phyloP scores from a whole-genome alignment of 2,888 invertebrate species.

The Agriotes lineatus region DNA sequence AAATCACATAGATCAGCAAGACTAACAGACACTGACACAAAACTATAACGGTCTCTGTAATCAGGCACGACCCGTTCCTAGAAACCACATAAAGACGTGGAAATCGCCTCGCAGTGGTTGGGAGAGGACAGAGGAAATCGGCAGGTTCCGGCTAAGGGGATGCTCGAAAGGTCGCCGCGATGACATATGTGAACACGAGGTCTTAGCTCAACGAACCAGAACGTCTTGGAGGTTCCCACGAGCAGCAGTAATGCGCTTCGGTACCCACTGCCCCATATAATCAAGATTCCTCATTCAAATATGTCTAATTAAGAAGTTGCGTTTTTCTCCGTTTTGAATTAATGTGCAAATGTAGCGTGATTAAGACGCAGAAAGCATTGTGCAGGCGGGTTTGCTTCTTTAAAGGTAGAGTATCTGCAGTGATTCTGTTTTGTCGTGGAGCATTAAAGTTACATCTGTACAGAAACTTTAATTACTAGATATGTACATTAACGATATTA shows the following conservation, averaged over 20 bases:
- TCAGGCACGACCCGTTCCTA: slow-evolving; percentile 26
- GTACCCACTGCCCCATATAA: slow-evolving; percentile 61
- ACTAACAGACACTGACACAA: slow-evolving; percentile 30
- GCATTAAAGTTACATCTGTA: too few species aligned
- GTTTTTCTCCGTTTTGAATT: slow-evolving; percentile 1
- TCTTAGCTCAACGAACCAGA: slow-evolving; percentile 60
- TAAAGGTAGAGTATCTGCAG: too few species aligned
- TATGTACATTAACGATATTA: too few species aligned
- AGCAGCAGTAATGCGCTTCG: slow-evolving; percentile 47
- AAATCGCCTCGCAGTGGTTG: slow-evolving; percentile 17
- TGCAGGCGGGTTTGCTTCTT: too few species aligned
- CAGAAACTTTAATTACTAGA: too few species aligned
- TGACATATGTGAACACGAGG: slow-evolving; percentile 57
- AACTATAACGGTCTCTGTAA: slow-evolving; percentile 32
- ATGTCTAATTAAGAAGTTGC: slow-evolving; percentile 39
- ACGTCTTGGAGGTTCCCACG: slow-evolving; percentile 61
- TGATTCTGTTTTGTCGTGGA: too few species aligned
- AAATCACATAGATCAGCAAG: slow-evolving; percentile 27
- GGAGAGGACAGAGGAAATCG: slow-evolving; percentile 23
- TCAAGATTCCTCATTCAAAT: slow-evolving; percentile 51
- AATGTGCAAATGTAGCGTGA: not conserved
- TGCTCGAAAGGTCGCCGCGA: slow-evolving; percentile 54
- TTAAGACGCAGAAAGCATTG: too few species aligned
- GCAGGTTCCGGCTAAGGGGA: slow-evolving; percentile 50
- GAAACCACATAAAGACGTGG: slow-evolving; percentile 34